Evolutionary conservation across 2,113 vertebrate genomes (phyloP), one percentile per base, ranked within the genome.

Genomic region (Egretta garzetta): DNA sequence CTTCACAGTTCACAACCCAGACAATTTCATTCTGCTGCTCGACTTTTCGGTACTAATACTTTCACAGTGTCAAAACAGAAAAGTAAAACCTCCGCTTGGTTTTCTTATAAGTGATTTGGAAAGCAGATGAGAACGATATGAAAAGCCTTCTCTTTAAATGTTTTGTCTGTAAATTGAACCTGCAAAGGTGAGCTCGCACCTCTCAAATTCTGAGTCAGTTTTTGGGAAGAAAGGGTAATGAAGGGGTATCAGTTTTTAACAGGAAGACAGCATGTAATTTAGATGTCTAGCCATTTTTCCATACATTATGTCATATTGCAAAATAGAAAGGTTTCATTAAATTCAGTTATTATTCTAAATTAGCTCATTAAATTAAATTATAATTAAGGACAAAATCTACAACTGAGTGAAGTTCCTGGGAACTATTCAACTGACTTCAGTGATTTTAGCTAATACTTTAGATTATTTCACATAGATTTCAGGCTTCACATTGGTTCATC

Each of bases 341-440:
- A 84, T 95, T 77, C 27, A 80, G 15, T 66, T 94, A 95, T 58
- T 91, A 88, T 63, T 87, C 62, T 88, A 89, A 85, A 91, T 91
- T 72, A 95, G 45, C 33, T 93, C 72, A 84, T 26, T 89, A 73
- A 71, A 81, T 91, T 71, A 64, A 74, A 90, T 63, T 18, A 70
- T 37, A 92, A 90, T 82, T 83, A 83, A 84, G 39, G 64, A 43
- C 28, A 81, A 58, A 94, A 67, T 64, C 56, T 79, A 67, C 18
- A 94, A 70, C 18, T 27, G 26, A 74, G 32, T 32, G 28, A 86
- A 86, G 41, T 77, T 88, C 28, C 55, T 71, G 15, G 37, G 45
- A 94, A 33, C 20, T 30, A 13, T 56, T 93, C 35, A 81, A 41
- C 21, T 73, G 21, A 49, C 49, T 72, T 45, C n/a, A 83, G 30